Conservation (phyloP, 2,797 vertebrate species). For the Premnoplex brunnescens region DNA sequence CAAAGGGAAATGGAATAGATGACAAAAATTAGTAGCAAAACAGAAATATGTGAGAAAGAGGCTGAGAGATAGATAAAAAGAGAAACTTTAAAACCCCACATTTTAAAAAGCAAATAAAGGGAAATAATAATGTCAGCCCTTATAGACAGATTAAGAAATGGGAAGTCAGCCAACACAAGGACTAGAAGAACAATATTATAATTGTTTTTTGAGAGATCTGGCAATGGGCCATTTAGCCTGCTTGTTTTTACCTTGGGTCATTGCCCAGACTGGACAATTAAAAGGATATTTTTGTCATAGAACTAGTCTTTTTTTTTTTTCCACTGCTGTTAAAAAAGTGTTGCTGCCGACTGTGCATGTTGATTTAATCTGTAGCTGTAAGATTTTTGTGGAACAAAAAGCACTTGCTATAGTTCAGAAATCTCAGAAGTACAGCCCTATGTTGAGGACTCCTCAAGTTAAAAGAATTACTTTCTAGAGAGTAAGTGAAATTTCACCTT, state of each 20-base stretch:
- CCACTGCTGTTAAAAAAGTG: conserved; percentile 53
- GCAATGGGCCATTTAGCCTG: conserved; percentile 63
- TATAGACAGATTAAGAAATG: conserved; percentile 64
- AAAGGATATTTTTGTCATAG: conserved; percentile 66
- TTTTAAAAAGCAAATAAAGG: conserved; percentile 45
- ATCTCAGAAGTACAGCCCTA: neutral
- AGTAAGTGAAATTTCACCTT: neutral
- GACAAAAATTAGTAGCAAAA: neutral
- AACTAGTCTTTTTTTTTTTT: conserved; percentile 61
- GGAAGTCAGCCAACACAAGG: conserved; percentile 61
- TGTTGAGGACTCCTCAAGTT: neutral
- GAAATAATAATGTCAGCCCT: conserved; percentile 53
- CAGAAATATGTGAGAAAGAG: neutral
- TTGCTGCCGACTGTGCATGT: conserved; percentile 3
- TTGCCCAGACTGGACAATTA: conserved; percentile 75
- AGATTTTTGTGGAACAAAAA: conserved; percentile 28
- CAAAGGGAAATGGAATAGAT: neutral
- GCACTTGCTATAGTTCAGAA: neutral
- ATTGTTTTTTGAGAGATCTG: conserved; percentile 70
- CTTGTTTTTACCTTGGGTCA: conserved; percentile 69
- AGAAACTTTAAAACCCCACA: conserved; percentile 20
- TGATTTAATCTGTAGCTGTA: conserved; percentile 45
- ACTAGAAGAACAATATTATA: conserved; percentile 57
- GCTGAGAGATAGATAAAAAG: neutral
- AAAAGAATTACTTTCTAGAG: neutral